Percentiles rank a stretch among this genome's conserved stretches.
phyloP scores from a whole-genome alignment of 1,140 invertebrate species.

The Melitaea cinxia region DNA sequence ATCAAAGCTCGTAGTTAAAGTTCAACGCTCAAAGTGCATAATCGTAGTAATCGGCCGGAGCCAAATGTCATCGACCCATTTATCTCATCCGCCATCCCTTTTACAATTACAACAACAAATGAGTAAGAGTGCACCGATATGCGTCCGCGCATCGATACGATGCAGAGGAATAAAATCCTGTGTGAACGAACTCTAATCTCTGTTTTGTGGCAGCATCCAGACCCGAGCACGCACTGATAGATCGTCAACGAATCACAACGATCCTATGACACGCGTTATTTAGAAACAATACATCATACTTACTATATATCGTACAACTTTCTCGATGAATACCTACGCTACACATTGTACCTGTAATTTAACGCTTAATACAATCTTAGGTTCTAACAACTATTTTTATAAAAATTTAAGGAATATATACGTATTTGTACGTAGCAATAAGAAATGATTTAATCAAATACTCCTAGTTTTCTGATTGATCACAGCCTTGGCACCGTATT shows the following conservation, averaged over 20 bases:
- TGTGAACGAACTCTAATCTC: conserved; percentile 81
- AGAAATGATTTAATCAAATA: too few relatives aligned
- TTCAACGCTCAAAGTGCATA: conserved; percentile 81
- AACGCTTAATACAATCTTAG: too few relatives aligned
- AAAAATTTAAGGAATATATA: too few relatives aligned
- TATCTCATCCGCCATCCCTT: conserved; percentile 81
- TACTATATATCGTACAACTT: background rate
- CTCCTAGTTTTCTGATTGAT: too few relatives aligned
- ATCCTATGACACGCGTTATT: conserved; percentile 33
- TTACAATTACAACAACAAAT: conserved; percentile 81
- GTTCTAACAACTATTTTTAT: too few relatives aligned
- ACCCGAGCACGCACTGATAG: conserved; percentile 52
- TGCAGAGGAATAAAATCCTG: conserved; percentile 80
- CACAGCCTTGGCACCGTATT: too few relatives aligned
- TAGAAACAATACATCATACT: conserved; percentile 3
- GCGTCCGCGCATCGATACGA: conserved; percentile 68
- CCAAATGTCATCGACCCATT: conserved; percentile 79
- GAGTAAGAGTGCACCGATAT: conserved; percentile 79
- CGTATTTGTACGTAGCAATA: too few relatives aligned
- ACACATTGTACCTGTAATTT: too few relatives aligned
- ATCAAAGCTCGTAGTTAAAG: conserved; percentile 67
- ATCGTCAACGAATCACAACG: conserved; percentile 43
- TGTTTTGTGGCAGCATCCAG: conserved; percentile 71
- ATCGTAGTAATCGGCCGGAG: conserved; percentile 78
- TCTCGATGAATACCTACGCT: too few relatives aligned